These are phyloP conservation scores for Diplazon laetatorius DNA, from an alignment of 2,888 invertebrate species.

Conservation along the genomic window DNA sequence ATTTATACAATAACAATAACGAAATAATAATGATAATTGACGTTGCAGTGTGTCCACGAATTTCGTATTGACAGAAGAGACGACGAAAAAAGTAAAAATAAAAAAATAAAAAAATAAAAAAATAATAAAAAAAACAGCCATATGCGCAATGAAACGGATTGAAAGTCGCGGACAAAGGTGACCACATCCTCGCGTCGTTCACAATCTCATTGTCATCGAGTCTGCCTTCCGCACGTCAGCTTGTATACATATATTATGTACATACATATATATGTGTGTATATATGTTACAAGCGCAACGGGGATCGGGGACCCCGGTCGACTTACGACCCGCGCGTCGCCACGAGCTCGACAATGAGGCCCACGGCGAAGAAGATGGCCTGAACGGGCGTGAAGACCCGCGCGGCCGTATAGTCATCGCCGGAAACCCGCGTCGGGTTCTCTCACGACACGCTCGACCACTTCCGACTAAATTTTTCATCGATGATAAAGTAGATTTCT, in stretches of 20 bases:
- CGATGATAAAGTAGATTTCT: too few species aligned
- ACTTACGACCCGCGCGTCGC: conserved; percentile 3
- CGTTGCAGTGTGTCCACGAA: neutral
- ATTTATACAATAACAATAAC: neutral
- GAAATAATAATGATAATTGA: neutral
- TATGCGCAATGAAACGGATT: conserved; percentile 69
- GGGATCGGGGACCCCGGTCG: neutral
- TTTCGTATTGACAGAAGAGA: conserved; percentile 61
- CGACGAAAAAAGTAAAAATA: conserved; percentile 32
- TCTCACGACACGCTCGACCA: conserved; percentile 38
- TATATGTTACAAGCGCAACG: conserved; percentile 38
- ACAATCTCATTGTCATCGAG: conserved; percentile 72
- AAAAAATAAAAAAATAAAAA: too few species aligned
- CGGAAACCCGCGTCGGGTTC: conserved; percentile 51
- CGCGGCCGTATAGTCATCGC: conserved; percentile 15
- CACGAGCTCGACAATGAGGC: neutral
- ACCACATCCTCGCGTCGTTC: conserved; percentile 70
- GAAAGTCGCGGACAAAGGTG: conserved; percentile 64
- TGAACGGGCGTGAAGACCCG: conserved; percentile 28
- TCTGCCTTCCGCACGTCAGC: conserved; percentile 63
- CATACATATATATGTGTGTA: too few species aligned
- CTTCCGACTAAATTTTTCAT: conserved; percentile 36
- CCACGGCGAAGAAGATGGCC: neutral
- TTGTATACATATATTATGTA: conserved; percentile 33
- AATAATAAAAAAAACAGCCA: too few species aligned